A percentile compares a stretch with the other conserved stretches of the same genome.
These are phyloP conservation scores for Pica pica DNA, from an alignment of 2,113 vertebrate species.

Conservation along the genomic window DNA sequence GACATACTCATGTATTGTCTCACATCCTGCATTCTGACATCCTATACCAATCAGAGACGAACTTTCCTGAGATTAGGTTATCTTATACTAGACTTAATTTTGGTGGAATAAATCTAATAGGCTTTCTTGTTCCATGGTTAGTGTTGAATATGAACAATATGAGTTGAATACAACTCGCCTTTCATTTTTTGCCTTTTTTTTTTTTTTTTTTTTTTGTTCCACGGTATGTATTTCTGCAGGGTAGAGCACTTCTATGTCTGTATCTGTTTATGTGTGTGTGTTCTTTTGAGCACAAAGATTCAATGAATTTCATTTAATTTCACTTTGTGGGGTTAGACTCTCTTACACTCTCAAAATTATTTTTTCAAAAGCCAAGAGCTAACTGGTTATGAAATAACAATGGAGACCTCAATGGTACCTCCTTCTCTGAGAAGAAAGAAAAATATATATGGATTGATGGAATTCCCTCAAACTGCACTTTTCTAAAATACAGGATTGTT, in stretches of 20 bases:
- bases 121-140: not conserved
- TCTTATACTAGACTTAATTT: not conserved
- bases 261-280: not conserved
- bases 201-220: not conserved
- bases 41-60: not conserved
- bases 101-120: not conserved
- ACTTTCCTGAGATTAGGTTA: not conserved
- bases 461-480: constrained; percentile 26
- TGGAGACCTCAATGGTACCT: not conserved
- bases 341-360: not conserved
- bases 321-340: not conserved
- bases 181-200: not conserved
- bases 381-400: not conserved
- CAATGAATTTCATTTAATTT: not conserved
- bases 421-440: constrained; percentile 14
- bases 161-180: not conserved
- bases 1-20: not conserved
- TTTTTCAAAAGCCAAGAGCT: constrained; percentile 38
- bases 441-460: constrained; percentile 25
- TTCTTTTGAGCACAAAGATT: not conserved
- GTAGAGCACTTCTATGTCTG: accelerated
- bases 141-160: not conserved
- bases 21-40: not conserved
- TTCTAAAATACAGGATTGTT: constrained; percentile 15
- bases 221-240: not conserved